Evolutionary conservation across 1,140 invertebrate genomes (phyloP).

Genomic region (Drosophila novamexicana): DNA sequence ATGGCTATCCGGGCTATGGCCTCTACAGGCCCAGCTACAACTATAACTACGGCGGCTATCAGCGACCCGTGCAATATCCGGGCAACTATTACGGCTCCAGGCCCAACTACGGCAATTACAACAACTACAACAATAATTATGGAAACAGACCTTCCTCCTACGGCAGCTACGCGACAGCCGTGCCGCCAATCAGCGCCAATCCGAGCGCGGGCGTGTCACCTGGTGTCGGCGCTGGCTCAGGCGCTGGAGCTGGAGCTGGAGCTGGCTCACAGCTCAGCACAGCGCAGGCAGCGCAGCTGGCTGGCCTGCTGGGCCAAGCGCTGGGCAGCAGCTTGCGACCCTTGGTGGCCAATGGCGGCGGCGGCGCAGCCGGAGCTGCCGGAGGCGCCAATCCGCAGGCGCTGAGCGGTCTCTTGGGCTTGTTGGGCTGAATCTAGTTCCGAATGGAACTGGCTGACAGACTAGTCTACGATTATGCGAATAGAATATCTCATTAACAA

Average conservation of each 20-base stretch:
- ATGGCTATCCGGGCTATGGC: slow-evolving; percentile 54
- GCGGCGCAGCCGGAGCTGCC: slow-evolving; percentile 20
- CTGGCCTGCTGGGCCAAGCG: slow-evolving; percentile 61
- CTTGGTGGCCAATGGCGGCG: slow-evolving; percentile 57
- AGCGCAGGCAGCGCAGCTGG: slow-evolving; percentile 62
- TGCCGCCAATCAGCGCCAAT: not conserved
- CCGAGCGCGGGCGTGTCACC: slow-evolving; percentile 1
- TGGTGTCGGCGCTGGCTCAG: not conserved
- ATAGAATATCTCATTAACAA: not conserved
- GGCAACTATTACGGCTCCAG: slow-evolving; percentile 51
- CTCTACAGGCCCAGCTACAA: slow-evolving; percentile 44
- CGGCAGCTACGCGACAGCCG: not conserved
- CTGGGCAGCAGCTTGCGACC: slow-evolving; percentile 69
- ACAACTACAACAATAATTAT: slow-evolving; percentile 23
- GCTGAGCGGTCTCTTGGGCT: slow-evolving; percentile 46
- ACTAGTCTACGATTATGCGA: no score
- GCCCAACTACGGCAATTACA: slow-evolving; percentile 45
- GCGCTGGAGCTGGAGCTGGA: slow-evolving; percentile 1
- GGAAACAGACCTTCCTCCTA: not conserved
- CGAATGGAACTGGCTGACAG: no score
- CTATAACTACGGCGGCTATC: slow-evolving; percentile 53
- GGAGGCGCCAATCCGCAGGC: slow-evolving; percentile 52
- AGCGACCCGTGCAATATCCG: slow-evolving; percentile 50
- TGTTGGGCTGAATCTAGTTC: slow-evolving; percentile 41
- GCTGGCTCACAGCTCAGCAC: slow-evolving; percentile 44